Evolutionary conservation across 2,888 invertebrate genomes (phyloP).

Genomic region (Ectobius pallidus): DNA sequence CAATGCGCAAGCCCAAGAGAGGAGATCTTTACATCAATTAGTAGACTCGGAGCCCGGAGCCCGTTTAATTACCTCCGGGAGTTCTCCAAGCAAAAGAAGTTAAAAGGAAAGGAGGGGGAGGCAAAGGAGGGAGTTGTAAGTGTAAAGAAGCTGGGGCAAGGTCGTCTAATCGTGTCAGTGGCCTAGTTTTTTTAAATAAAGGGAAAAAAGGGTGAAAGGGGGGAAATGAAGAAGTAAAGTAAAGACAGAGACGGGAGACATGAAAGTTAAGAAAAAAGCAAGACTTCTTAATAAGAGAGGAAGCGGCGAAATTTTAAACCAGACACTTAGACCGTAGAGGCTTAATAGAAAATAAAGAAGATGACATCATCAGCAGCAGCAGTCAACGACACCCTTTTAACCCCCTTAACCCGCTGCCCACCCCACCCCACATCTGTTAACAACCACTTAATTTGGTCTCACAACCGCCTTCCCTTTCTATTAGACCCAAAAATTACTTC

Average conservation of each 20-base stretch:
- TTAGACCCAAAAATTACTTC: constrained; percentile 21
- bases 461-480: constrained; percentile 8
- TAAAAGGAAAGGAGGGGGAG: constrained; percentile 1
- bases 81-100: constrained; percentile 15
- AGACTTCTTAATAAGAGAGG: constrained; percentile 31
- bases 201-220: neutral
- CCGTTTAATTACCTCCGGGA: constrained; percentile 41
- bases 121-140: neutral
- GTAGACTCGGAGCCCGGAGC: constrained; percentile 26
- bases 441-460: constrained; percentile 22
- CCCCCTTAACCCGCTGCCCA: constrained; percentile 9
- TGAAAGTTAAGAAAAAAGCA: neutral
- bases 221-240: constrained; percentile 4
- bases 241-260: constrained; percentile 4
- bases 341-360: constrained; percentile 36
- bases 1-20: neutral
- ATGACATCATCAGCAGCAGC: constrained; percentile 38
- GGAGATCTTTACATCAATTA: constrained; percentile 41
- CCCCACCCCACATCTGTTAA: constrained; percentile 5
- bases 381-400: constrained; percentile 26
- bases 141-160: constrained; percentile 33
- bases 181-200: constrained; percentile 36
- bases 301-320: constrained; percentile 30
- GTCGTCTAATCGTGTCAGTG: constrained; percentile 40
- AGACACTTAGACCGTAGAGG: constrained; percentile 7